Percentiles rank a stretch among this genome's conserved stretches.
Evolutionary conservation across 2,888 invertebrate genomes (phyloP).

Genomic region (Reticulitermes lucifugus): DNA sequence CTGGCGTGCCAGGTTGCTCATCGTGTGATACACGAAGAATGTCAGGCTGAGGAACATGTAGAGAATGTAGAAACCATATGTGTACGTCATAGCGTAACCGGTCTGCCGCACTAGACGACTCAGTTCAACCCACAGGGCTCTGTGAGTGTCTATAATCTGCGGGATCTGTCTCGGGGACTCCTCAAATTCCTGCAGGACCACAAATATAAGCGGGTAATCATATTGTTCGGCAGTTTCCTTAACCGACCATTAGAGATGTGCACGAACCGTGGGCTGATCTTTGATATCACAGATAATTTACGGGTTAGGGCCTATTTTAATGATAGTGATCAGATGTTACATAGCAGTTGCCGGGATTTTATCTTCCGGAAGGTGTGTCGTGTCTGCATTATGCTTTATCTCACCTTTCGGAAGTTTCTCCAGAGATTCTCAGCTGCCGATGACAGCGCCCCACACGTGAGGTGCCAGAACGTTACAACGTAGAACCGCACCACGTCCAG

Average conservation of each 20-base stretch:
- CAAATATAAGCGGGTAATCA: background rate
- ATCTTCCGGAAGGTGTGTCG: no score
- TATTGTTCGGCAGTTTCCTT: no score
- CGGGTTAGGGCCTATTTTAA: no score
- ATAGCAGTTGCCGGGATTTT: no score
- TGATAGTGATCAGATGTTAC: no score
- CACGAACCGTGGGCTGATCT: no score
- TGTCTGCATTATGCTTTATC: background rate
- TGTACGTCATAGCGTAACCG: background rate
- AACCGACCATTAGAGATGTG: no score
- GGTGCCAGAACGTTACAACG: conserved; percentile 23
- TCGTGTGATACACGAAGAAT: conserved; percentile 31
- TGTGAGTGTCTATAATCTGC: background rate
- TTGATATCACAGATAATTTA: no score
- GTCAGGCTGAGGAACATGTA: conserved; percentile 32
- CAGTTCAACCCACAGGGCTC: conserved; percentile 12
- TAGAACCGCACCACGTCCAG: conserved; percentile 27
- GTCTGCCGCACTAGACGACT: conserved; percentile 19
- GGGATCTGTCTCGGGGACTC: background rate
- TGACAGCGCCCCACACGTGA: conserved; percentile 17
- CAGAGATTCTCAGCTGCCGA: background rate
- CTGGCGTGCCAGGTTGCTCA: conserved; percentile 28
- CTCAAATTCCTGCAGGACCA: background rate
- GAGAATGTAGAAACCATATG: conserved; percentile 26
- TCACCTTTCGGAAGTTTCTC: conserved; percentile 13